Conservation (phyloP, 2,113 vertebrate genomes). For the Sus scrofa region T2T-Sscrofa CM000813.6:29550501-29551000, state of each 20-base stretch:
- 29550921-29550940: too few relatives aligned
- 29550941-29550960: accelerated
- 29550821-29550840: not conserved
- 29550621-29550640: not conserved
- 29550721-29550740: not conserved
- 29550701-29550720: not conserved
- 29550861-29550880: not conserved
- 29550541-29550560: not conserved
- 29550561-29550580: conserved; percentile 60
- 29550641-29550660: not conserved
- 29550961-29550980: not conserved
- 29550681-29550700: not conserved
- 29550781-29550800: not conserved
- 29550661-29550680: too few relatives aligned
- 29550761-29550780: not conserved
- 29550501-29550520: conserved; percentile 58
- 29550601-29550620: conserved; percentile 64
- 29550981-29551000: not conserved
- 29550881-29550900: not conserved
- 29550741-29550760: not conserved
- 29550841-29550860: not conserved
- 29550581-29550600: not conserved
- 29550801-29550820: not conserved
- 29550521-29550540: conserved; percentile 52
- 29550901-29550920: not conserved